phyloP scores from a whole-genome alignment of 2,797 vertebrate species.

The Antrozous pallidus region DNA sequence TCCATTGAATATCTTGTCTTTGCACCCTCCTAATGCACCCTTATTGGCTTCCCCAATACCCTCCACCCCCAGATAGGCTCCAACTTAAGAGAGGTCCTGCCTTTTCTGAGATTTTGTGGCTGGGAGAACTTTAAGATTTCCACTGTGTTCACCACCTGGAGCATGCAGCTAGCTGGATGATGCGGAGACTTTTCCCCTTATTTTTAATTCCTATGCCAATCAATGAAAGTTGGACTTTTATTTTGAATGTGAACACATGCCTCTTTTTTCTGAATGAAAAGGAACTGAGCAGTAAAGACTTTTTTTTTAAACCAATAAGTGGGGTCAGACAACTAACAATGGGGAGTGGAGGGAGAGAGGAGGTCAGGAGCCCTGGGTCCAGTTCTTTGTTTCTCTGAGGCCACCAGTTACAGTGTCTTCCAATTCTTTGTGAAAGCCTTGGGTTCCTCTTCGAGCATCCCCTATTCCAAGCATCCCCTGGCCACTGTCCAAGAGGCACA shows the following conservation, averaged over 20 bases:
- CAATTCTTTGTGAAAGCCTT: not conserved
- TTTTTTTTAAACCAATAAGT: not conserved
- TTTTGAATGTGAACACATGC: not conserved
- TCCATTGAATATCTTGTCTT: not conserved
- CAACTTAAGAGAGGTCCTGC: not conserved
- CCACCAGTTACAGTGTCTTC: not conserved
- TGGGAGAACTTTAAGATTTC: no score
- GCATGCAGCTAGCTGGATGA: no score
- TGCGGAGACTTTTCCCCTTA: not conserved
- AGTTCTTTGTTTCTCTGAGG: not conserved
- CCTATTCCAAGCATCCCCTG: not conserved
- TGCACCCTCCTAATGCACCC: not conserved
- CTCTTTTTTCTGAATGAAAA: not conserved
- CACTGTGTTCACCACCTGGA: no score
- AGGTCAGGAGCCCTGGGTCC: not conserved
- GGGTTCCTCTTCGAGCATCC: not conserved
- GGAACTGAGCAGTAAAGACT: not conserved
- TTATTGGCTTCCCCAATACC: not conserved
- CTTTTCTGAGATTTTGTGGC: not conserved
- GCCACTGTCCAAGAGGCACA: not conserved
- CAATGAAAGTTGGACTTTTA: not conserved
- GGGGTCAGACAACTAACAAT: not conserved
- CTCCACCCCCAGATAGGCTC: not conserved
- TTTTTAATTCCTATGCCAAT: not conserved
- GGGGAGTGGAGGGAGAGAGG: not conserved